These are phyloP conservation scores for Arothron firmamentum DNA, from an alignment of 2,113 vertebrate species.

Conservation along the genomic window DNA sequence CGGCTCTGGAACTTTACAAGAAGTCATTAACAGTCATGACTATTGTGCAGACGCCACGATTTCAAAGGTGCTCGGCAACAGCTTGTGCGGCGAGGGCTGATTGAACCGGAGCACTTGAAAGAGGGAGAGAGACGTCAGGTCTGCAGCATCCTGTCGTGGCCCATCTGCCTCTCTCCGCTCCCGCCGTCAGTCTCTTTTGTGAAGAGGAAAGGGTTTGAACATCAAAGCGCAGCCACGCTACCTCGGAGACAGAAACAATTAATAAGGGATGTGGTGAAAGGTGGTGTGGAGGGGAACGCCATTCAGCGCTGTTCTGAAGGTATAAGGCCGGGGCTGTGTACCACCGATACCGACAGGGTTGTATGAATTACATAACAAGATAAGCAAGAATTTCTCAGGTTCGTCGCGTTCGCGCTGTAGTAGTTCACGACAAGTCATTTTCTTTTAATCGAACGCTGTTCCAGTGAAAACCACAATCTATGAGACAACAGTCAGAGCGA, in stretches of 20 bases:
- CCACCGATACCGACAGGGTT: too few species aligned
- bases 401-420: too few species aligned
- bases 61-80: conserved; percentile 82
- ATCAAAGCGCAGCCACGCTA: conserved; percentile 74
- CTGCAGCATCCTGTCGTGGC: conserved; percentile 76
- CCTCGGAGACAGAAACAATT: conserved; percentile 78
- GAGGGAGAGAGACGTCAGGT: conserved; percentile 79
- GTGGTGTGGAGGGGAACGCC: conserved; percentile 51
- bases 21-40: conserved; percentile 80
- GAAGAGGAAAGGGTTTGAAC: conserved; percentile 75
- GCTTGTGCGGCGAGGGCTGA: conserved; percentile 77
- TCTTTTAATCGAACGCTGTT: neutral
- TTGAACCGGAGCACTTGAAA: conserved; percentile 81
- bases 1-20: conserved; percentile 78
- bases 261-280: conserved; percentile 73
- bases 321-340: too few species aligned
- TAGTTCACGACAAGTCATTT: neutral
- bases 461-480: conserved; percentile 8
- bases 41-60: conserved; percentile 77
- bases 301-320: neutral
- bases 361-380: too few species aligned
- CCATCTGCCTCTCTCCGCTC: conserved; percentile 78
- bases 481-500: conserved; percentile 24
- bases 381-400: too few species aligned
- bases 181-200: conserved; percentile 73